These are phyloP conservation scores for Dendroctonus valens DNA, from an alignment of 1,140 invertebrate species.

Conservation along the genomic window DNA sequence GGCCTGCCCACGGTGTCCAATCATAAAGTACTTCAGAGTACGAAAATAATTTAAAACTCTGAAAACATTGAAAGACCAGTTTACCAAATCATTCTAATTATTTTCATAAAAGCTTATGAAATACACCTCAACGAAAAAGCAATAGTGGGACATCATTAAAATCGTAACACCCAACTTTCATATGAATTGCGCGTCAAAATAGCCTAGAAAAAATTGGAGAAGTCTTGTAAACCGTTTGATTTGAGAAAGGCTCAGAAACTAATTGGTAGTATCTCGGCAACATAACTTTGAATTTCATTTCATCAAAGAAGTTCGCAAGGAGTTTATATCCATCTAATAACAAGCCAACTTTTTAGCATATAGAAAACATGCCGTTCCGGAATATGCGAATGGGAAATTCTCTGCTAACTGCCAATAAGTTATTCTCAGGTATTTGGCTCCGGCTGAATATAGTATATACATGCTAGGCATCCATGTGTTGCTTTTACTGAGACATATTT, in stretches of 20 bases:
- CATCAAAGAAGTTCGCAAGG: slow-evolving; percentile 12
- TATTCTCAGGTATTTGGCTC: no score
- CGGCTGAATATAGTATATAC: no score
- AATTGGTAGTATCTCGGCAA: slow-evolving; percentile 27
- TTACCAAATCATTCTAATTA: neutral
- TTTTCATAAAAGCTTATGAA: neutral
- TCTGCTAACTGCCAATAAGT: no score
- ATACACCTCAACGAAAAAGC: neutral
- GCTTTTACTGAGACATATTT: no score
- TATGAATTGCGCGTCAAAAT: slow-evolving; percentile 8
- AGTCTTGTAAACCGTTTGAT: slow-evolving; percentile 13
- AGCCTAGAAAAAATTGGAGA: slow-evolving; percentile 7
- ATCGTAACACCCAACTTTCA: neutral
- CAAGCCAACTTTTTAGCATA: slow-evolving; percentile 11
- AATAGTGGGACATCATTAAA: slow-evolving; percentile 15
- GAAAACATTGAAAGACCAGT: no score
- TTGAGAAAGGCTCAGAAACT: slow-evolving; percentile 16
- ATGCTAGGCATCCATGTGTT: no score
- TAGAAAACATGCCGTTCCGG: no score
- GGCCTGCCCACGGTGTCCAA: neutral
- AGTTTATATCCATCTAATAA: slow-evolving; percentile 6
- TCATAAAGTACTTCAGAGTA: neutral
- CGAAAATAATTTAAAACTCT: no score
- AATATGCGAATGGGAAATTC: no score
- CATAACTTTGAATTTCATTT: slow-evolving; percentile 17